Conservation (phyloP, 2,888 invertebrate species). For the Myopa tessellatipennis region DNA sequence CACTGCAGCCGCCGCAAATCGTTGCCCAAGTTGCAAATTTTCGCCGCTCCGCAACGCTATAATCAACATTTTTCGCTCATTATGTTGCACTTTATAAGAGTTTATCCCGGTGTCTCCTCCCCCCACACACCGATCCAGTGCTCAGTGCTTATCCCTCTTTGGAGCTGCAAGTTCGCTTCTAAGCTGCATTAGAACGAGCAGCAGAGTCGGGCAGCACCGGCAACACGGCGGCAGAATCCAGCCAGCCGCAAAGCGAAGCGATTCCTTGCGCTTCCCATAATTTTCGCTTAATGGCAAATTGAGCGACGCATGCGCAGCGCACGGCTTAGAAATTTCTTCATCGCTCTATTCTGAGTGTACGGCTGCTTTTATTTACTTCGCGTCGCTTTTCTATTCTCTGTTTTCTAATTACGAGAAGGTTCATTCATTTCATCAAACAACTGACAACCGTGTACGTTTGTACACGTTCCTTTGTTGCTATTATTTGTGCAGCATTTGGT, state of each 20-base stretch:
- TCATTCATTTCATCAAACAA: background rate
- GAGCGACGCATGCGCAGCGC: slow-evolving; percentile 24
- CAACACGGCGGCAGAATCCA: background rate
- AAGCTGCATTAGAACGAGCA: background rate
- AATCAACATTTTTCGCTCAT: slow-evolving; percentile 25
- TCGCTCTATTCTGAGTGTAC: background rate
- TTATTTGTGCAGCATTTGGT: slow-evolving; percentile 15
- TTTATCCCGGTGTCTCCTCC: background rate
- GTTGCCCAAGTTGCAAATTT: background rate
- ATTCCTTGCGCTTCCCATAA: slow-evolving; percentile 25
- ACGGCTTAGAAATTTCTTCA: slow-evolving; percentile 16
- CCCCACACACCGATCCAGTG: background rate
- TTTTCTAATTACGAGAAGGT: slow-evolving; percentile 24
- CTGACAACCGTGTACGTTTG: background rate
- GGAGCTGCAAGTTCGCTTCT: background rate
- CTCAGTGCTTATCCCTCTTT: background rate
- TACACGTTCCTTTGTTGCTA: slow-evolving; percentile 4
- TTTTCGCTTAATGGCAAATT: slow-evolving; percentile 34
- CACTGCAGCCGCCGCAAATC: background rate
- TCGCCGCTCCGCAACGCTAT: background rate
- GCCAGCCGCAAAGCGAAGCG: background rate
- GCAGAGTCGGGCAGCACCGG: background rate
- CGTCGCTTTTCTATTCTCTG: background rate
- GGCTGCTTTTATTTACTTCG: background rate
- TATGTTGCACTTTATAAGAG: slow-evolving; percentile 15